phyloP scores from a whole-genome alignment of 2,113 vertebrate genomes.

The Numenius arquata region DNA sequence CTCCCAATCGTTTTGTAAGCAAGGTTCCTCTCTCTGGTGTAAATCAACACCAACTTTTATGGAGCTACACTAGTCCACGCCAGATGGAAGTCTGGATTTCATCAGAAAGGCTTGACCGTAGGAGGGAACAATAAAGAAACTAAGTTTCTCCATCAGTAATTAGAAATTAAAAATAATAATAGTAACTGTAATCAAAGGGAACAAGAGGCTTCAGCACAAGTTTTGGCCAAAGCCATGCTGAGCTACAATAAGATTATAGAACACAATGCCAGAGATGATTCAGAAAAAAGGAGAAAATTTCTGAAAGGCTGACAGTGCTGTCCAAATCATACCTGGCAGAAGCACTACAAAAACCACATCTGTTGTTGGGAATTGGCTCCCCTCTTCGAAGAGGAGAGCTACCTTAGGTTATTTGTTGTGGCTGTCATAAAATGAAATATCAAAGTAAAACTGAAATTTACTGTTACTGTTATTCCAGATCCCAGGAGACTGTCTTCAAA shows the following conservation, averaged over 20 bases:
- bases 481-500: conserved; percentile 5
- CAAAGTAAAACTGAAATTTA: conserved; percentile 42
- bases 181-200: not conserved
- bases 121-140: conserved; percentile 12
- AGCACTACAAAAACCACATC: conserved; percentile 34
- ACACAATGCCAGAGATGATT: not conserved
- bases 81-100: conserved; percentile 19
- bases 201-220: not conserved
- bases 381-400: not conserved
- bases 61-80: not conserved
- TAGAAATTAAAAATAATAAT: conserved; percentile 25
- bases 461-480: conserved; percentile 3
- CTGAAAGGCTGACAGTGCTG: not conserved
- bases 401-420: conserved; percentile 43
- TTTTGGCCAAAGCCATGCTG: not conserved
- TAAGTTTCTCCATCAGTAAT: not conserved
- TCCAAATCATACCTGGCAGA: conserved; percentile 50
- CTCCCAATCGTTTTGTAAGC: not conserved
- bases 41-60: not conserved
- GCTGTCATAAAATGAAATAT: conserved; percentile 44
- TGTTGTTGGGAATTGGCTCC: conserved; percentile 56
- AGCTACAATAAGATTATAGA: not conserved
- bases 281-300: not conserved
- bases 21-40: not conserved
- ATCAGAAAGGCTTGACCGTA: not conserved